Percentiles rank a stretch among this genome's conserved stretches.
These are phyloP conservation scores for Rostratula benghalensis DNA, from an alignment of 2,113 vertebrate genomes.

Conservation along the genomic window DNA sequence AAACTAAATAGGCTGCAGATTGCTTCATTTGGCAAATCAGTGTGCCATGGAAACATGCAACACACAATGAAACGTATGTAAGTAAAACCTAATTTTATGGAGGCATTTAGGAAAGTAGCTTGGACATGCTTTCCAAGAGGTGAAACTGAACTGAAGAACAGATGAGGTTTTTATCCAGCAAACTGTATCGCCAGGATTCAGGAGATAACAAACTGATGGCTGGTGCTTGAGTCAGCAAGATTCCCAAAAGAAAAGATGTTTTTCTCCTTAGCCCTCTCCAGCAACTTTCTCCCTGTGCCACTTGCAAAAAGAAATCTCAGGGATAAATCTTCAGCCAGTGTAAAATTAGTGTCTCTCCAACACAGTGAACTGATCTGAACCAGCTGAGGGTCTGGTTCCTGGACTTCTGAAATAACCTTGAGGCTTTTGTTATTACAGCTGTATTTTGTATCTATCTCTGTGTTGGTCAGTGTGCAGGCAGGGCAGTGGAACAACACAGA, in stretches of 20 bases:
- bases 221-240: slow-evolving; percentile 19
- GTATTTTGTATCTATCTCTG: neutral
- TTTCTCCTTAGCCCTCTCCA: neutral
- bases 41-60: slow-evolving; percentile 50
- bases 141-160: slow-evolving; percentile 32
- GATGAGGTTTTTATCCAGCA: slow-evolving; percentile 6
- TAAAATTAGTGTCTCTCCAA: neutral
- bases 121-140: slow-evolving; percentile 33
- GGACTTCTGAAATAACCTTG: neutral
- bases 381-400: neutral
- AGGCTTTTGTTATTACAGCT: slow-evolving; percentile 30
- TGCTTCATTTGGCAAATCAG: slow-evolving; percentile 57
- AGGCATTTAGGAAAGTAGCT: slow-evolving; percentile 31
- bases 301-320: neutral
- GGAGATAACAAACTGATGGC: neutral
- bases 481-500: neutral
- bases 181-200: neutral
- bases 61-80: slow-evolving; percentile 55
- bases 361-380: neutral
- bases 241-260: slow-evolving; percentile 17
- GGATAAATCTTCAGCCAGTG: neutral
- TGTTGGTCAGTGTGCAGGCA: neutral
- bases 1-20: slow-evolving; percentile 59
- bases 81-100: slow-evolving; percentile 49
- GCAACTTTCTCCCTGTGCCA: neutral